Percentiles rank a stretch among this genome's conserved stretches.
These are phyloP conservation scores for Zeuzera pyrina DNA, from an alignment of 2,888 invertebrate species.

Conservation along the genomic window DNA sequence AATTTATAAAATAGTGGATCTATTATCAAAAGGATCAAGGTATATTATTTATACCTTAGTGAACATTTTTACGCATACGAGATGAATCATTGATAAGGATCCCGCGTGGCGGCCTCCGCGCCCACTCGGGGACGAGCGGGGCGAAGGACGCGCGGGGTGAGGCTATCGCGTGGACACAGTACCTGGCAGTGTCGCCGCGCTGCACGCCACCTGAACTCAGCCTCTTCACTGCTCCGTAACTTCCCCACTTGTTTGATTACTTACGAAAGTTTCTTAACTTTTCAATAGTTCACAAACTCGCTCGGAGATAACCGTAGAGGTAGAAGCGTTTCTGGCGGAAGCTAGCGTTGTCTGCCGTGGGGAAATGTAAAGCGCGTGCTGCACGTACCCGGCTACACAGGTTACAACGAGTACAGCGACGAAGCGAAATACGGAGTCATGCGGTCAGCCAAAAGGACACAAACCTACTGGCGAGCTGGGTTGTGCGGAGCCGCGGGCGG, in stretches of 20 bases:
- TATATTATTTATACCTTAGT: too few species aligned
- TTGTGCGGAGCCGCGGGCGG: slow-evolving; percentile 37
- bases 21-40: too few species aligned
- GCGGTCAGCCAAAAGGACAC: slow-evolving; percentile 75
- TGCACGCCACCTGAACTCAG: slow-evolving; percentile 29
- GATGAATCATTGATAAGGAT: slow-evolving; percentile 35
- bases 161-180: slow-evolving; percentile 32
- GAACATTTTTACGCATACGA: slow-evolving; percentile 31
- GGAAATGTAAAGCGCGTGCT: slow-evolving; percentile 59
- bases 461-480: slow-evolving; percentile 71
- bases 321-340: slow-evolving; percentile 52
- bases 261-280: slow-evolving; percentile 40
- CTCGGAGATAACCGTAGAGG: slow-evolving; percentile 26
- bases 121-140: slow-evolving; percentile 25
- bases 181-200: slow-evolving; percentile 56
- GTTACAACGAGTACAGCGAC: slow-evolving; percentile 67
- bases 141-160: slow-evolving; percentile 11
- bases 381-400: slow-evolving; percentile 43
- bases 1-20: too few species aligned
- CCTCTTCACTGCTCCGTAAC: slow-evolving; percentile 45
- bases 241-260: slow-evolving; percentile 15
- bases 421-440: slow-evolving; percentile 74
- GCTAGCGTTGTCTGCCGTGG: slow-evolving; percentile 43
- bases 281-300: slow-evolving; percentile 43
- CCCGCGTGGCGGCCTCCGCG: slow-evolving; percentile 33